These are phyloP conservation scores for Poecilia latipinna DNA, from an alignment of 2,113 vertebrate species.

Conservation along the genomic window DNA sequence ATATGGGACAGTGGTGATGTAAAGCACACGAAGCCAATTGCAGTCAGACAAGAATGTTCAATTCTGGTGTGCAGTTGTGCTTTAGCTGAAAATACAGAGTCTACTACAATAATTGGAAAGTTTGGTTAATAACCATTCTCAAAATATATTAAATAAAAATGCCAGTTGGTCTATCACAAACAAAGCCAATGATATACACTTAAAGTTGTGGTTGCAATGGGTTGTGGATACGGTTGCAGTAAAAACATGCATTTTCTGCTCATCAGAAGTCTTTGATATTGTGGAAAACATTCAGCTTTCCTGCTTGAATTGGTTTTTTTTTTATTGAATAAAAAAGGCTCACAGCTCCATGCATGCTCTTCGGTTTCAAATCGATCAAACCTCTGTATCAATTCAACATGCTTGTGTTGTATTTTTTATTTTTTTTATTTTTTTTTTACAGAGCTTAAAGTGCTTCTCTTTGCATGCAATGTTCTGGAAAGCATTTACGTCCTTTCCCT, in stretches of 20 bases:
- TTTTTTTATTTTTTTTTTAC: background rate
- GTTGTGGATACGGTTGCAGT: background rate
- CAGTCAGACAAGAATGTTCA: background rate
- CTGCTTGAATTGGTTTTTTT: constrained; percentile 11
- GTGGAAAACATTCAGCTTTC: constrained; percentile 9
- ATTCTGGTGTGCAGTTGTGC: background rate
- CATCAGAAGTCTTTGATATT: constrained; percentile 15
- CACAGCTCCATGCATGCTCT: constrained; percentile 54
- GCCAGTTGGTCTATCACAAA: background rate
- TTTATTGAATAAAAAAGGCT: constrained; percentile 39
- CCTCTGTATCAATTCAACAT: constrained; percentile 24
- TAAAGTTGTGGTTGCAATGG: background rate
- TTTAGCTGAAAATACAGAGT: background rate
- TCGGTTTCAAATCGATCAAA: constrained; percentile 9
- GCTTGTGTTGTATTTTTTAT: constrained; percentile 26
- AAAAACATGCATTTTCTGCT: constrained; percentile 9
- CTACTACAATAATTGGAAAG: background rate
- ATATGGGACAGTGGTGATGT: no score
- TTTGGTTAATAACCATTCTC: background rate
- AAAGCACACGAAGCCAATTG: background rate
- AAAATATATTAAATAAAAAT: background rate
- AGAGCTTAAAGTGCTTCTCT: constrained; percentile 26
- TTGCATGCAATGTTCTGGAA: constrained; percentile 56
- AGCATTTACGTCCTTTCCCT: constrained; percentile 18
- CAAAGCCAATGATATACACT: background rate